These are phyloP conservation scores for Eulemur coronatus DNA, from an alignment of 2,797 vertebrate genomes.

Conservation along the genomic window DNA sequence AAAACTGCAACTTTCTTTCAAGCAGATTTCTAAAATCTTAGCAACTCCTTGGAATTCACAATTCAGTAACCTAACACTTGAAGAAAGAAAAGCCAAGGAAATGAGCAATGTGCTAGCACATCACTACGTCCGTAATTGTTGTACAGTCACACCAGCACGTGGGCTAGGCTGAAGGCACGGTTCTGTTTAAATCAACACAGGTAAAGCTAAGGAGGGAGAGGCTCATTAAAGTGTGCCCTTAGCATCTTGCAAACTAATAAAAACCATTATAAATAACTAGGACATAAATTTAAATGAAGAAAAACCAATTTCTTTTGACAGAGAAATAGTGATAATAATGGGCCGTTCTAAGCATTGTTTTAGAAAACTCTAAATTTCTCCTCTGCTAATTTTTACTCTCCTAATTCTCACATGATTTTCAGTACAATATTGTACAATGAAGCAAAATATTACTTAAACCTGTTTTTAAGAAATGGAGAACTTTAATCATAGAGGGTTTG, in stretches of 20 bases:
- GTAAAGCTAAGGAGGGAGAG: not conserved
- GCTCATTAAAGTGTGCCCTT: not conserved
- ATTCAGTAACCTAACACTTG: not conserved
- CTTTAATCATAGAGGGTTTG: not conserved
- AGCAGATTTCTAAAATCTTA: slow-evolving; percentile 30
- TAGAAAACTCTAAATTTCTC: slow-evolving; percentile 14
- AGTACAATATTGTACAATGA: not conserved
- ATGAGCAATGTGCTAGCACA: not conserved
- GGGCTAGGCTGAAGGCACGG: not conserved
- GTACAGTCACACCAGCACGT: not conserved
- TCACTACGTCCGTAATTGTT: not conserved
- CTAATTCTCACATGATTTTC: not conserved
- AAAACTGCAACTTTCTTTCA: not conserved
- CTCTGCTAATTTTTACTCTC: not conserved
- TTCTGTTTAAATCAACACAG: not conserved
- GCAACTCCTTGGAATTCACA: not conserved
- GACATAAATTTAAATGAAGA: not conserved
- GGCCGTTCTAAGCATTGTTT: not conserved
- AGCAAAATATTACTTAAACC: not conserved
- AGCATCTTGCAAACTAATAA: not conserved
- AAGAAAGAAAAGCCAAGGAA: not conserved
- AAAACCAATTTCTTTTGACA: not conserved
- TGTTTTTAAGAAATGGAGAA: not conserved
- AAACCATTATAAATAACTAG: not conserved
- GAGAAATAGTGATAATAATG: not conserved